Percentiles rank a stretch among this genome's conserved stretches.
These are phyloP conservation scores for Elanoides forficatus DNA, from an alignment of 2,113 vertebrate species.

Conservation along the genomic window DNA sequence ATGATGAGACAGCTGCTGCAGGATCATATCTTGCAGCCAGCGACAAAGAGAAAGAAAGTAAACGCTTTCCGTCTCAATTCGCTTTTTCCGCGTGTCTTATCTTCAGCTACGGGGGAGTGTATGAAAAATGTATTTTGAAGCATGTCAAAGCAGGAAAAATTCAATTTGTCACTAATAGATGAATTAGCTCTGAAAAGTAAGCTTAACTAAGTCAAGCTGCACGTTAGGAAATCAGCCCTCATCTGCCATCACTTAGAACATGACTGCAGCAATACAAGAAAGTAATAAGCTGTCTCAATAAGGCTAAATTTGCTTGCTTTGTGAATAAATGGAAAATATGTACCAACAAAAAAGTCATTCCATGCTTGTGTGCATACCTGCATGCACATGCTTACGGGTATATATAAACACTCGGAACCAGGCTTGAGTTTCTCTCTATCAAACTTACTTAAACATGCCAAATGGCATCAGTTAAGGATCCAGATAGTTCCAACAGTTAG, in stretches of 20 bases:
- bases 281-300: background rate
- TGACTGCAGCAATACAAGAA: background rate
- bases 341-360: background rate
- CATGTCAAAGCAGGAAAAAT: background rate
- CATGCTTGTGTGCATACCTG: background rate
- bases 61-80: background rate
- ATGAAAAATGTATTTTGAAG: slow-evolving; percentile 6
- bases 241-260: background rate
- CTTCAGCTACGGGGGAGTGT: background rate
- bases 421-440: background rate
- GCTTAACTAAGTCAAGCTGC: background rate
- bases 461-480: background rate
- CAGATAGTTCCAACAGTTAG: background rate
- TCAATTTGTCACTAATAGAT: background rate
- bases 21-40: background rate
- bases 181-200: background rate
- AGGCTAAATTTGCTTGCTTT: background rate
- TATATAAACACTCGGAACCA: background rate
- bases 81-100: background rate
- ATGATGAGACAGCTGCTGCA: background rate
- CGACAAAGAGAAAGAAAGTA: background rate
- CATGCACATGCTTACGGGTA: fast-evolving
- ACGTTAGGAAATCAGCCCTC: background rate
- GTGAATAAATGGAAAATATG: background rate
- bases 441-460: background rate